Percentiles rank a stretch among this genome's conserved stretches.
Conservation (phyloP, 1,140 invertebrate genomes). For the Colletes gigas region DNA sequence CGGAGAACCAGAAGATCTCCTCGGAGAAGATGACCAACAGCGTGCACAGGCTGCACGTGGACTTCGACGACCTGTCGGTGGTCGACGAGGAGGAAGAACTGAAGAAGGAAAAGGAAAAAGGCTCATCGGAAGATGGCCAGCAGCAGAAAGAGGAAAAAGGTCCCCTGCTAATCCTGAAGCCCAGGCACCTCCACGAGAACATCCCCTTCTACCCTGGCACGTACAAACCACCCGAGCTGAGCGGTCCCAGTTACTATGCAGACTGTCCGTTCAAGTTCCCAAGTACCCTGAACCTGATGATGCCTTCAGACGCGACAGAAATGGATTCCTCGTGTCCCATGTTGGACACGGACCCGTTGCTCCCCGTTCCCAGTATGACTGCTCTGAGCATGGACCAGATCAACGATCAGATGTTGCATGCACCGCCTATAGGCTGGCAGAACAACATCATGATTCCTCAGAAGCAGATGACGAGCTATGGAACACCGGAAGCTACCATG, state of each 20-base stretch:
- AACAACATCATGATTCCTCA: conserved; percentile 44
- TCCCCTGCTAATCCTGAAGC: conserved; percentile 18
- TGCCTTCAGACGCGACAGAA: conserved; percentile 24
- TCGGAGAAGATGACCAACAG: conserved; percentile 70
- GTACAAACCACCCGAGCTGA: conserved; percentile 45
- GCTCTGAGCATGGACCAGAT: conserved; percentile 18
- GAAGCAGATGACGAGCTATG: conserved; percentile 16
- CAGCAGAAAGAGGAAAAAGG: conserved; percentile 28
- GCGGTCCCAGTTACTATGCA: conserved; percentile 53
- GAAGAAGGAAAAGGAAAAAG: conserved; percentile 67
- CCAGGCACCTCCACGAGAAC: conserved; percentile 57
- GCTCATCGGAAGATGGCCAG: conserved; percentile 27
- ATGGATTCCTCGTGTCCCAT: conserved; percentile 59
- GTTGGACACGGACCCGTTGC: conserved; percentile 62
- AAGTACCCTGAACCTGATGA: conserved; percentile 55
- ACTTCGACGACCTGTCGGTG: conserved; percentile 88
- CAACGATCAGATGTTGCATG: conserved; percentile 42
- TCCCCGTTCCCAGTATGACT: conserved; percentile 15
- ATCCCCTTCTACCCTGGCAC: conserved; percentile 59
- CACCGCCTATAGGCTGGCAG: conserved; percentile 61
- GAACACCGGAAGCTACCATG: neutral
- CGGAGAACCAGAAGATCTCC: conserved; percentile 75
- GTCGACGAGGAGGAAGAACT: conserved; percentile 86
- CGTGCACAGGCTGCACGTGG: conserved; percentile 79
- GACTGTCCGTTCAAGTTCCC: conserved; percentile 74